Base-by-base conservation (phyloP, 2,113 vertebrate genomes). In the Motacilla alba region DNA sequence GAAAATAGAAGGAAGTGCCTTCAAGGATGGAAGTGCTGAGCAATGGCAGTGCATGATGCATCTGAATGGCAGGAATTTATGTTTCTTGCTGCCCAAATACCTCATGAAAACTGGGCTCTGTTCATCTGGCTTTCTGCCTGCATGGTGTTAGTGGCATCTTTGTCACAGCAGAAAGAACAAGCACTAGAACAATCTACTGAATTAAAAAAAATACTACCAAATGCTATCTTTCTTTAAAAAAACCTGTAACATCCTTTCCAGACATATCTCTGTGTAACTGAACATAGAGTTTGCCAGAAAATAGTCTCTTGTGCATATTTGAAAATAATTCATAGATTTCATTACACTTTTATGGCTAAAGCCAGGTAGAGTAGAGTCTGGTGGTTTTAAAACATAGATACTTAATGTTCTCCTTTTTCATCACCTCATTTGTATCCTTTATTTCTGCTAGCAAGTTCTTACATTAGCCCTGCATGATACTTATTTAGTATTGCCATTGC, bases 401-500 rank as follows among this genome's bases (percentile, higher is more conserved):
- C 44, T 60, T 92, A 58, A 81, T 69, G 52, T 86, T 96, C 73
- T 94, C 47, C 35, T 86, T 96, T 95, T 62, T 83, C 35, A 78
- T 84, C 19, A 31, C 21, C 56, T 89, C 44, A 72, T 94, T 93
- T 72, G 23, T 92, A 74, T 78, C 90, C 59, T 86, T 86, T 81
- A 81, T 88, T 93, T 95, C 80, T 94, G 52, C 31, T 75, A 88
- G 64, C n/a, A 78, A 83, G 47, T 92, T 86, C 44, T 93, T 81
- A 88, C 79, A 78, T 94, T 92, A 88, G 72, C 39, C 52, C 84
- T 83, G 37, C 59, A 59, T 35, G 67, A 73, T 78, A 83, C 33
- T 93, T 91, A 50, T 55, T 83, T 88, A 79, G 30, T 58, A 72
- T 55, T 81, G 44, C n/a, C 50, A 74, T 11, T 22, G 56, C 46